phyloP scores from a whole-genome alignment of 2,113 vertebrate genomes.

The Macaca nemestrina region DNA sequence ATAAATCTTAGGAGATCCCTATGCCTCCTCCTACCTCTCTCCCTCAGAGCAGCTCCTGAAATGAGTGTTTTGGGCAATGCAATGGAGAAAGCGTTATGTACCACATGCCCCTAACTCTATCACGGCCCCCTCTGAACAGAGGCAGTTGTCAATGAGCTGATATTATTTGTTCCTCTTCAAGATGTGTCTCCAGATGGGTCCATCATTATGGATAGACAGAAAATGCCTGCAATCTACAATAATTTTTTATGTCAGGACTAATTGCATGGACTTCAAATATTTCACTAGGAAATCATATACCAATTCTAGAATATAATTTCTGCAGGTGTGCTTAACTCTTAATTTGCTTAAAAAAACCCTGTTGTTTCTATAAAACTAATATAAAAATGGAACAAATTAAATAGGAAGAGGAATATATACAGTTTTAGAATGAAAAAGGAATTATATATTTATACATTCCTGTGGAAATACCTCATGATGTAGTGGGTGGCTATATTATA shows the following conservation, averaged over 20 bases:
- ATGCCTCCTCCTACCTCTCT: fast-evolving
- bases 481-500: conserved; percentile 46
- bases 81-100: background rate
- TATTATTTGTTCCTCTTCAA: background rate
- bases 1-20: background rate
- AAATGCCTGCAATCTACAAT: background rate
- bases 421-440: background rate
- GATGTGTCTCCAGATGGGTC: background rate
- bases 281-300: background rate
- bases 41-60: background rate
- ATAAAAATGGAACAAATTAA: background rate
- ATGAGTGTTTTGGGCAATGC: too few species aligned
- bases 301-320: background rate
- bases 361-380: background rate
- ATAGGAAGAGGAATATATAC: background rate
- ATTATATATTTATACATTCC: background rate
- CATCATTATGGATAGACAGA: too few species aligned
- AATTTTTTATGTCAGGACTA: background rate
- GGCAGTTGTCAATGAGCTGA: fast-evolving
- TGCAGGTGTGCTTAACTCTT: background rate
- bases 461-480: background rate
- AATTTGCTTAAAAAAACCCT: background rate
- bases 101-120: fast-evolving
- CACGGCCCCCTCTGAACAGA: fast-evolving
- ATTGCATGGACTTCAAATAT: background rate